Evolutionary conservation across 2,888 invertebrate genomes (phyloP).

Genomic region (Trachelus iudaicus): DNA sequence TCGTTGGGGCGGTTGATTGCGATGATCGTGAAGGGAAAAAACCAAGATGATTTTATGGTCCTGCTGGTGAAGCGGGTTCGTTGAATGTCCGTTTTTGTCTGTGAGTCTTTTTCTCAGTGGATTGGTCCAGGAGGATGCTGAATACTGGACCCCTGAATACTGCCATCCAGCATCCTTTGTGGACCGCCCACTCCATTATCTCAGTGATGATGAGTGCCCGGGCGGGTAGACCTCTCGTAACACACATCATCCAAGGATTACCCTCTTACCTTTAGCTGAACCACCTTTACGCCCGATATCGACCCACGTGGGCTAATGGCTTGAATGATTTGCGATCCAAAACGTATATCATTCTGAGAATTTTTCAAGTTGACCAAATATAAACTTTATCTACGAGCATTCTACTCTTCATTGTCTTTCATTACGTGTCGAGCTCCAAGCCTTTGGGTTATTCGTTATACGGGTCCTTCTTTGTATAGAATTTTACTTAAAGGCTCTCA

Average conservation of each 20-base stretch:
- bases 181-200: conserved; percentile 65
- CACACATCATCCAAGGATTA: conserved; percentile 55
- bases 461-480: too few species aligned
- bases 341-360: conserved; percentile 44
- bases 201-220: conserved; percentile 64
- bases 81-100: conserved; percentile 58
- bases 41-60: conserved; percentile 57
- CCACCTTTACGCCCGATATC: conserved; percentile 35
- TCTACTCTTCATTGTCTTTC: too few species aligned
- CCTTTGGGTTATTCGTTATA: too few species aligned
- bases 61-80: conserved; percentile 47
- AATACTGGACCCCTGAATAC: conserved; percentile 27
- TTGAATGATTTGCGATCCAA: conserved; percentile 58
- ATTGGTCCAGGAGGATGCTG: conserved; percentile 28
- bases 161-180: conserved; percentile 47
- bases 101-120: conserved; percentile 37
- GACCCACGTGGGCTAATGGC: conserved; percentile 52
- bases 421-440: too few species aligned
- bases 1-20: too few species aligned
- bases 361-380: conserved; percentile 10
- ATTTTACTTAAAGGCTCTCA: too few species aligned
- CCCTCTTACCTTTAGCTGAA: conserved; percentile 32
- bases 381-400: background rate
- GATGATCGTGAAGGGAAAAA: conserved; percentile 28
- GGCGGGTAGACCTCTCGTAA: conserved; percentile 57